Percentiles rank a stretch among this genome's conserved stretches.
phyloP scores from a whole-genome alignment of 1,140 invertebrate species.

The Rhopalosiphum maidis region DNA sequence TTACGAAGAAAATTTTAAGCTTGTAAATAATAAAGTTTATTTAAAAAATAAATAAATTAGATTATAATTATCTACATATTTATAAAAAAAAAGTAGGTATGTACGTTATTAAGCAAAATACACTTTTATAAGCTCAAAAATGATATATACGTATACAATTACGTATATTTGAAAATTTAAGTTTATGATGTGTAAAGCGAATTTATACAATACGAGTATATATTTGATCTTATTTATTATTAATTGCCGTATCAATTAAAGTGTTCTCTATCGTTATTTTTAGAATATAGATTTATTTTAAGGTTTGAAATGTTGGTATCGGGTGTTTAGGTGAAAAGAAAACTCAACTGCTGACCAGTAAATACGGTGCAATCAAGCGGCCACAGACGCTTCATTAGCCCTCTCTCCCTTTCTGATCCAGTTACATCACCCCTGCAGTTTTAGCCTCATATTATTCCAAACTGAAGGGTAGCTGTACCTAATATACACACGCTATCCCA shows the following conservation, averaged over 20 bases:
- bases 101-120: not conserved
- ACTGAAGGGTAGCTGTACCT: slow-evolving; percentile 8
- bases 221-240: not conserved
- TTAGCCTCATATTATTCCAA: slow-evolving; percentile 30
- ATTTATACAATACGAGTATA: not conserved
- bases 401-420: slow-evolving; percentile 48
- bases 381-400: slow-evolving; percentile 56
- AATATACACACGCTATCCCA: not conserved
- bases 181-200: not conserved
- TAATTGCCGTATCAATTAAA: too few relatives aligned
- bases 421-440: slow-evolving; percentile 41
- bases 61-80: not conserved
- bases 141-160: not conserved
- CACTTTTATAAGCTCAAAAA: not conserved
- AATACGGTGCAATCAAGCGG: slow-evolving; percentile 57
- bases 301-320: slow-evolving; percentile 19
- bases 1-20: not conserved
- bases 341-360: slow-evolving; percentile 53
- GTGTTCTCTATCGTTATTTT: not conserved
- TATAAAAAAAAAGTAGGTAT: not conserved
- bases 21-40: not conserved
- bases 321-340: slow-evolving; percentile 53
- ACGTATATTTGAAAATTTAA: not conserved
- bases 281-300: slow-evolving; percentile 1
- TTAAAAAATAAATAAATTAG: not conserved